Evolutionary conservation across 2,113 vertebrate genomes (phyloP).

Genomic region (Psittacus erithacus): DNA sequence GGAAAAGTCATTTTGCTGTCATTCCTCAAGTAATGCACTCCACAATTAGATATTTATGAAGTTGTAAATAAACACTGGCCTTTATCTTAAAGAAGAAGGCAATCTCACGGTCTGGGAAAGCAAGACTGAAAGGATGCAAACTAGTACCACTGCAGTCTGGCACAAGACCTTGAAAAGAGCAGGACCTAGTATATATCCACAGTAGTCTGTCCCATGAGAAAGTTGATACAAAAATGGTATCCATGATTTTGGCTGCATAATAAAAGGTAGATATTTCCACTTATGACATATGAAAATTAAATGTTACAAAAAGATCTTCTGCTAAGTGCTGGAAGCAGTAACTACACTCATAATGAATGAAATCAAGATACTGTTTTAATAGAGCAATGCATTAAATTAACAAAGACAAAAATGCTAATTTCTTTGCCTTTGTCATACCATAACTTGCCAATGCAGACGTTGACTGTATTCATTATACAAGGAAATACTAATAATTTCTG

Average conservation of each 20-base stretch:
- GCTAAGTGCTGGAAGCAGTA: not conserved
- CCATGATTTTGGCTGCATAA: not conserved
- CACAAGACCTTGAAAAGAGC: not conserved
- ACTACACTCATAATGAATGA: not conserved
- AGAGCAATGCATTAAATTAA: not conserved
- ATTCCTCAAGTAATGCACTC: not conserved
- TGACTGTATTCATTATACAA: not conserved
- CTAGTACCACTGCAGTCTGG: not conserved
- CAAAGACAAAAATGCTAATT: not conserved
- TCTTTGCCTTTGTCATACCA: not conserved
- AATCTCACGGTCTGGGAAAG: not conserved
- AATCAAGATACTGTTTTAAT: not conserved
- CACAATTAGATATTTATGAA: not conserved
- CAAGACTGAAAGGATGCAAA: not conserved
- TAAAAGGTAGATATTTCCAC: not conserved
- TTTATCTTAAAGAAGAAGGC: not conserved
- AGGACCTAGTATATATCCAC: not conserved
- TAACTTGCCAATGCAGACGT: not conserved
- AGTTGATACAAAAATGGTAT: not conserved
- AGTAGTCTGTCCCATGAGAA: not conserved
- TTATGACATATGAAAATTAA: not conserved
- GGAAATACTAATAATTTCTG: not conserved
- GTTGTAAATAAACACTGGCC: not conserved
- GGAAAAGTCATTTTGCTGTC: not conserved
- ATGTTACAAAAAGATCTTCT: not conserved